Base-by-base conservation (phyloP, 2,888 invertebrate species). In the Nowickia ferox region DNA sequence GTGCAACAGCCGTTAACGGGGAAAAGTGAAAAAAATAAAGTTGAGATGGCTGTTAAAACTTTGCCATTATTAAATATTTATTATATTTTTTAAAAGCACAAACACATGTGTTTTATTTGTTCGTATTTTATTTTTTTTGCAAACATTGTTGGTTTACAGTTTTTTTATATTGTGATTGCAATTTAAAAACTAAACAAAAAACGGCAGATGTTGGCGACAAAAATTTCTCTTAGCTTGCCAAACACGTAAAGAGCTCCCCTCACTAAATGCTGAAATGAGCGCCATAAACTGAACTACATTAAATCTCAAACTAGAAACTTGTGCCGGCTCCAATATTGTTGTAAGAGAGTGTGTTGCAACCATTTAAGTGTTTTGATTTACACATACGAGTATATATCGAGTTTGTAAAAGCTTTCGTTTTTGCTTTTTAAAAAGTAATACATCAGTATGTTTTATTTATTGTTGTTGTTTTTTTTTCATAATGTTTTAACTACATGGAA, bases 361-460 rank as follows among this genome's bases (percentile, higher is more conserved):
- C 74, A 78, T 81, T 76, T 57, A 81, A 81, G 77, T 81, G 77
- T 77, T 77, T 38, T 85, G 84, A 85, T 85, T 85, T 78, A 85
- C 30, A 30, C 30, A 30, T 30, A 30, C 6, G 6, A 0, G 4
- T 30, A 30, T 4, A 30, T 81, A 48, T 76, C 17, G 46, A 53
- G n/a, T 76, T n/a, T 44, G 30, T 57, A 63, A 74, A 59, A 40
- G 53, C 55, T 30, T 22, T 38, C 9, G 3, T 22, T 55, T 1
- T 30, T 30, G 4, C 30, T 13, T 3, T 55, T 48, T 48, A 51
- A 63, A 42, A 65, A 42, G 40, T 53, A 46, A 55, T 63, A 75
- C 48, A 51, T 75, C 51, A 74, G 55, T 15, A 48, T 15, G 30
- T 38, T 77, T 19, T 57, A 30, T 44, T 53, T 30, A 30, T 30